Conservation (phyloP, 2,113 vertebrate species). For the Octodon degus region DNA sequence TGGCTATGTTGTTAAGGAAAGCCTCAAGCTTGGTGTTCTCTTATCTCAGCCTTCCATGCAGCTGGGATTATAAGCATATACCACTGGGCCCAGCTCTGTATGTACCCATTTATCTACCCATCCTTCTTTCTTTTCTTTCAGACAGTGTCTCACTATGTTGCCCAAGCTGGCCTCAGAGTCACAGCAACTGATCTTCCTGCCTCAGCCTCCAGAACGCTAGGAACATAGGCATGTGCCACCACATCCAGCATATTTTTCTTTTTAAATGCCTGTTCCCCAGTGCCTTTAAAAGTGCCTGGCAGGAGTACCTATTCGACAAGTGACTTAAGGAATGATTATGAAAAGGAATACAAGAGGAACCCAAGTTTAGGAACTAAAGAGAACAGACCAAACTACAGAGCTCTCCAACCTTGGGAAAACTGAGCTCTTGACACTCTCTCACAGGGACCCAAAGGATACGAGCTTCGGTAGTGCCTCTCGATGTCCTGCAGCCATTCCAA, state of each 20-base stretch:
- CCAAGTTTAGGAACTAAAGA: slow-evolving; percentile 18
- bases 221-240: background rate
- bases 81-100: background rate
- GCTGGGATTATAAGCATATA: background rate
- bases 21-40: background rate
- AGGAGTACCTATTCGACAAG: background rate
- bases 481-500: slow-evolving; percentile 94
- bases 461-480: slow-evolving; percentile 88
- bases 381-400: background rate
- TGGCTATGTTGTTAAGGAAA: background rate
- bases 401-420: background rate
- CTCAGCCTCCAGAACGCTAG: background rate
- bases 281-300: background rate
- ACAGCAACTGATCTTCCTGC: background rate
- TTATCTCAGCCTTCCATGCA: background rate
- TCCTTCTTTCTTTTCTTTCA: background rate
- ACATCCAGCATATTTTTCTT: background rate
- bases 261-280: background rate
- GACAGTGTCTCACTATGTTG: background rate
- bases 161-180: background rate
- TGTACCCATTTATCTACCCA: background rate
- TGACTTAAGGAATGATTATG: background rate
- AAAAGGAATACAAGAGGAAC: background rate
- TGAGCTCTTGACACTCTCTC: background rate
- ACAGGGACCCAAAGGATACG: slow-evolving; percentile 89